Evolutionary conservation across 2,888 invertebrate species (phyloP).

Genomic region (Hirtodrosophila trivittata): DNA sequence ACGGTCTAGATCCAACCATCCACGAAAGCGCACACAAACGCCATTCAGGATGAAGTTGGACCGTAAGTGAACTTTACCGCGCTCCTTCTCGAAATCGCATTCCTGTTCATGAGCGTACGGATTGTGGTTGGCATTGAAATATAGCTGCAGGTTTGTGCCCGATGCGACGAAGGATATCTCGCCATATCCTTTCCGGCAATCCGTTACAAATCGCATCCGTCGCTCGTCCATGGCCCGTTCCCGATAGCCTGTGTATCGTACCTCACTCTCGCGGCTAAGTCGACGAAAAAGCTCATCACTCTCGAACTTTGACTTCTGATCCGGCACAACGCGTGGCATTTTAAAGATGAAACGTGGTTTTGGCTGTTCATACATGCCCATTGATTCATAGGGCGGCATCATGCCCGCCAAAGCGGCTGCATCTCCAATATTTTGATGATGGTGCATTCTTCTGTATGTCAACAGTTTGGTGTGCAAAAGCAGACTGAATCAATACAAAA

Average conservation of each 20-base stretch:
- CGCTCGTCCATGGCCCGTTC: slow-evolving; percentile 96
- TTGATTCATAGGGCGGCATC: slow-evolving; percentile 91
- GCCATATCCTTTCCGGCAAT: slow-evolving; percentile 96
- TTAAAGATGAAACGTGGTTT: slow-evolving; percentile 95
- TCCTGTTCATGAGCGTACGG: slow-evolving; percentile 89
- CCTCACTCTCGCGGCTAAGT: slow-evolving; percentile 96
- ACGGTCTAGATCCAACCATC: slow-evolving; percentile 95
- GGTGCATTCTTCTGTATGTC: slow-evolving; percentile 54
- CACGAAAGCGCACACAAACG: slow-evolving; percentile 96
- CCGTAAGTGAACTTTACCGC: slow-evolving; percentile 95
- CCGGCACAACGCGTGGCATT: slow-evolving; percentile 98
- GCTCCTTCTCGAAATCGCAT: slow-evolving; percentile 97
- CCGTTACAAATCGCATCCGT: slow-evolving; percentile 94
- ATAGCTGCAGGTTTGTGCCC: slow-evolving; percentile 96
- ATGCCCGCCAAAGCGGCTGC: slow-evolving; percentile 83
- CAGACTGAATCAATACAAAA: slow-evolving; percentile 25
- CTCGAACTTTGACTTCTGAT: slow-evolving; percentile 98
- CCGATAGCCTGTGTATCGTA: slow-evolving; percentile 96
- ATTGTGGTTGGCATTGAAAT: slow-evolving; percentile 87
- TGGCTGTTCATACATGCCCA: slow-evolving; percentile 95
- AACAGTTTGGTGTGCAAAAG: slow-evolving; percentile 6
- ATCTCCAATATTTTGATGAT: slow-evolving; percentile 62
- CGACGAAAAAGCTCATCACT: slow-evolving; percentile 97
- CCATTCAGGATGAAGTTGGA: slow-evolving; percentile 98
- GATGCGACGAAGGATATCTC: slow-evolving; percentile 96